phyloP scores from a whole-genome alignment of 2,888 invertebrate species.

The Sinelater perroti region DNA sequence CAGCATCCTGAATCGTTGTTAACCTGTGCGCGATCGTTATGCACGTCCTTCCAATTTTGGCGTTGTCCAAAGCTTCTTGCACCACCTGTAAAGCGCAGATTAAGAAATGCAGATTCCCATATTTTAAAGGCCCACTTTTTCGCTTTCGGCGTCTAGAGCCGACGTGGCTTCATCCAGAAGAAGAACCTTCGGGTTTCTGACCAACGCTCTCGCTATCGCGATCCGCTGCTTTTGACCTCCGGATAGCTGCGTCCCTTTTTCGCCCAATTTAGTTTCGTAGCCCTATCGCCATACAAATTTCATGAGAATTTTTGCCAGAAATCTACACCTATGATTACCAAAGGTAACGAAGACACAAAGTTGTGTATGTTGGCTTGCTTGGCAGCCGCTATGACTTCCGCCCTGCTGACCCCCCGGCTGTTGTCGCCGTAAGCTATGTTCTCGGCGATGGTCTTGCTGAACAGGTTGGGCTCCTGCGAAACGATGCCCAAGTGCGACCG shows the following conservation, averaged over 20 bases:
- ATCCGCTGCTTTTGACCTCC: no score
- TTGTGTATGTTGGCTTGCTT: conserved; percentile 88
- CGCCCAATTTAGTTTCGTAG: no score
- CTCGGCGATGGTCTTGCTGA: conserved; percentile 86
- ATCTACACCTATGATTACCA: no score
- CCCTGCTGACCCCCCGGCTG: conserved; percentile 67
- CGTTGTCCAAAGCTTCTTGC: conserved; percentile 86
- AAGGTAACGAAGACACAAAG: conserved; percentile 79
- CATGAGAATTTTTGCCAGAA: no score
- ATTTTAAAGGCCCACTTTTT: no score
- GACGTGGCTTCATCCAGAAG: no score
- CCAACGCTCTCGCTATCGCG: no score
- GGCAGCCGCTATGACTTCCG: conserved; percentile 81
- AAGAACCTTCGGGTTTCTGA: no score
- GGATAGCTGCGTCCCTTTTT: no score
- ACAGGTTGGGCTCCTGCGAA: conserved; percentile 91
- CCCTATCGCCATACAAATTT: no score
- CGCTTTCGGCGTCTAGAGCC: no score
- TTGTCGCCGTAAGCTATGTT: conserved; percentile 95
- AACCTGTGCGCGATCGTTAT: conserved; percentile 88
- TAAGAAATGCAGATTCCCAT: no score
- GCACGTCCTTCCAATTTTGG: conserved; percentile 82
- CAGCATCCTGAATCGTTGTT: conserved; percentile 84
- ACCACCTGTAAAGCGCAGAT: conserved; percentile 78
- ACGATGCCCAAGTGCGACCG: conserved; percentile 87